These are phyloP conservation scores for Campoletis raptor DNA, from an alignment of 2,888 invertebrate species.

Conservation along the genomic window DNA sequence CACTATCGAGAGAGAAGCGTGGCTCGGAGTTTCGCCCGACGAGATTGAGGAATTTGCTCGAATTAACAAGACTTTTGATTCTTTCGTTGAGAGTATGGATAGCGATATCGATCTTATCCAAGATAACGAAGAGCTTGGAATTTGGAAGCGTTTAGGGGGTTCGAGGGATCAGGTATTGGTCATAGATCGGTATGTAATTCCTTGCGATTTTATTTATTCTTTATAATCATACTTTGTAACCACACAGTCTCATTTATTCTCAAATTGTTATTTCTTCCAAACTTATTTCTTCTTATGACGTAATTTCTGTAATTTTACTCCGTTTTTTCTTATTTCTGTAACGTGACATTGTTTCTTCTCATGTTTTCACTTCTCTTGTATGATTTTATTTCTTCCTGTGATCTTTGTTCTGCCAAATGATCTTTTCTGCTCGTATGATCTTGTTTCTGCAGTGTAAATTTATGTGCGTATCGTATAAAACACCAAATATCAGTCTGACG, in stretches of 20 bases:
- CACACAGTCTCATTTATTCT: not conserved
- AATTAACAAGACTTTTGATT: constrained; percentile 64
- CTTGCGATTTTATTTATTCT: not conserved
- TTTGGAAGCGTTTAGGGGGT: constrained; percentile 77
- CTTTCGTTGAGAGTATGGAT: constrained; percentile 65
- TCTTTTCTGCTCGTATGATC: no score
- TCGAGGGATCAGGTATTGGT: constrained; percentile 79
- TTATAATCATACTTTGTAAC: not conserved
- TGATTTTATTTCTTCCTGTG: no score
- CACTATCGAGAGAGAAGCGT: constrained; percentile 73
- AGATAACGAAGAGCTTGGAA: constrained; percentile 73
- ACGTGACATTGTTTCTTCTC: no score
- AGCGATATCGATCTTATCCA: constrained; percentile 74
- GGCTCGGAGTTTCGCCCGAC: constrained; percentile 74
- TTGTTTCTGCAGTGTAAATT: no score
- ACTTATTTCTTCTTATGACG: no score
- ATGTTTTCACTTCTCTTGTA: no score
- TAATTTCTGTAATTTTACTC: no score
- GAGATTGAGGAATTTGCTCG: constrained; percentile 68
- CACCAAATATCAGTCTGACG: no score
- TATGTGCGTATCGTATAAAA: no score
- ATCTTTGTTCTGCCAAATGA: no score
- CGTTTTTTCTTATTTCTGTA: no score
- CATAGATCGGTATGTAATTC: constrained; percentile 76
- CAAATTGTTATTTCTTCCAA: not conserved